phyloP scores from a whole-genome alignment of 2,797 vertebrate genomes.

The Gallirallus australis region DNA sequence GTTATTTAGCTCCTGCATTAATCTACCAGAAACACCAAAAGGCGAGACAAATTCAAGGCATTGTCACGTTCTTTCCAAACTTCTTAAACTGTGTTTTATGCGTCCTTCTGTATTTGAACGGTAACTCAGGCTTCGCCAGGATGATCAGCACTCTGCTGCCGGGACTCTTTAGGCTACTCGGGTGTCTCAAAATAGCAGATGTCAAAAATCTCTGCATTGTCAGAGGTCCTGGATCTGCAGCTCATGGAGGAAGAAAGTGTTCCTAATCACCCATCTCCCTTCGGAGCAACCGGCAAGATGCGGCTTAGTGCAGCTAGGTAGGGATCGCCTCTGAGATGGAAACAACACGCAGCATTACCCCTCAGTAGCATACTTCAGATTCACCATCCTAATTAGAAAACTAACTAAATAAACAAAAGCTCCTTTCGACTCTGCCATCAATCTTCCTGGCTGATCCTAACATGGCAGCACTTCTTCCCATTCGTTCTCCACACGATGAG shows the following conservation, averaged over 20 bases:
- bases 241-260: background rate
- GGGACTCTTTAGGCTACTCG: background rate
- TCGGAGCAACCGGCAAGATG: background rate
- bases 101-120: background rate
- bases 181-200: background rate
- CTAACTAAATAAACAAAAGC: rapidly evolving
- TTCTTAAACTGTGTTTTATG: background rate
- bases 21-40: background rate
- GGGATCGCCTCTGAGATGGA: background rate
- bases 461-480: background rate
- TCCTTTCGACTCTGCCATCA: background rate
- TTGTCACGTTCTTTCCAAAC: conserved; percentile 2
- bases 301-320: background rate
- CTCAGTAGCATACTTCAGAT: background rate
- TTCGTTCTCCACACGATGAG: background rate
- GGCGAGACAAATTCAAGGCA: background rate
- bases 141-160: background rate
- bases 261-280: background rate
- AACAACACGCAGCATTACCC: background rate
- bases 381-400: background rate
- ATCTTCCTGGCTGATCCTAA: background rate
- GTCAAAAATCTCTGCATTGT: background rate
- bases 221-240: background rate
- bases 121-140: background rate
- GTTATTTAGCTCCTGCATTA: background rate